Evolutionary conservation across 2,797 vertebrate genomes (phyloP).

Genomic region (Notoglanidium macrostoma): DNA sequence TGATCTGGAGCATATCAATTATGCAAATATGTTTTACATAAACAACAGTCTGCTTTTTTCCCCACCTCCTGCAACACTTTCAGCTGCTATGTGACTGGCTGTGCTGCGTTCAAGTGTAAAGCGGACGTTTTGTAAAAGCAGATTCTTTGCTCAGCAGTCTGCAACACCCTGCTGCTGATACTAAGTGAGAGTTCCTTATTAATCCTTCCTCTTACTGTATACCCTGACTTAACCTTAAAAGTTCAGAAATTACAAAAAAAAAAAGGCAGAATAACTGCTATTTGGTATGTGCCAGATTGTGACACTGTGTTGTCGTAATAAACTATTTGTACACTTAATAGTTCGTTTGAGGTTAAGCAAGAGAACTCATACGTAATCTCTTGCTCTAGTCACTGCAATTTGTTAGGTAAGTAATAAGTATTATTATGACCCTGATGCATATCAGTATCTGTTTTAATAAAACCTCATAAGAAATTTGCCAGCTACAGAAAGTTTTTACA

Average conservation of each 20-base stretch:
- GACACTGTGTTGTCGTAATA: not conserved
- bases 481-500: not conserved
- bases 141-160: conserved; percentile 28
- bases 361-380: not conserved
- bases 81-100: not conserved
- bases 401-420: not conserved
- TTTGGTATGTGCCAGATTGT: not conserved
- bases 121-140: not conserved
- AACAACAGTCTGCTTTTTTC: not conserved
- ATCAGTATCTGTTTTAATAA: not conserved
- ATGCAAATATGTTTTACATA: conserved; percentile 19
- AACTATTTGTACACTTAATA: not conserved
- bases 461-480: not conserved
- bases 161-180: conserved; percentile 2
- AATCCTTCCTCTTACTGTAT: conserved; percentile 21
- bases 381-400: not conserved
- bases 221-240: not conserved
- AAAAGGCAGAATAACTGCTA: not conserved
- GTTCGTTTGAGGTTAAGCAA: not conserved
- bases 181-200: conserved; percentile 38
- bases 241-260: conserved; percentile 23
- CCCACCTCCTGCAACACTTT: not conserved
- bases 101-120: not conserved
- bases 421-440: not conserved
- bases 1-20: not conserved